These are phyloP conservation scores for Porites divaricata DNA, from an alignment of 92 coral and sea anemone species.

Conservation along the genomic window DNA sequence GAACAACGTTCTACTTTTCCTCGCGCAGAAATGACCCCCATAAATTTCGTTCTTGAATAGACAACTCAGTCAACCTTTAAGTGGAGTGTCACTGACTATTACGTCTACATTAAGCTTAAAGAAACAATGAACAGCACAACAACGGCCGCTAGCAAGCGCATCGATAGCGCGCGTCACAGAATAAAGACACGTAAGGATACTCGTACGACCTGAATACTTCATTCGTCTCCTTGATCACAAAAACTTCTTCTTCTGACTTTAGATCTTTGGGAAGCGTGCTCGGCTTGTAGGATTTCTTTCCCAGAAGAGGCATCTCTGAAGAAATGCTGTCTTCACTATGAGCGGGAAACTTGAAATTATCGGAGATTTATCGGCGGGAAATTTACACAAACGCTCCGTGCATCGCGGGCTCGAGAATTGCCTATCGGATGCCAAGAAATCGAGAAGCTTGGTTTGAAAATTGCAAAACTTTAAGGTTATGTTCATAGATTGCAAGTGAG, in stretches of 20 bases:
- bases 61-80: no score
- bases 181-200: slow-evolving; percentile 77
- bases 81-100: no score
- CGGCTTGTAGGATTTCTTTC: slow-evolving; percentile 70
- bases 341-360: slow-evolving; percentile 72
- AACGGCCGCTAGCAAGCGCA: neutral
- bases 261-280: slow-evolving; percentile 79
- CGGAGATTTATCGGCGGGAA: slow-evolving; percentile 99
- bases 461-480: neutral
- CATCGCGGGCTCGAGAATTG: slow-evolving; percentile 45
- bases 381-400: neutral
- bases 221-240: slow-evolving; percentile 84
- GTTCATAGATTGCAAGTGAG: neutral
- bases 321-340: slow-evolving; percentile 11
- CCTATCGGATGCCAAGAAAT: neutral
- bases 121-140: neutral
- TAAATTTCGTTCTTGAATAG: no score
- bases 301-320: slow-evolving; percentile 82
- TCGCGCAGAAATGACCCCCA: no score
- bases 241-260: slow-evolving; percentile 81
- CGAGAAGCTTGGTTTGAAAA: neutral
- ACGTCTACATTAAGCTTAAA: neutral
- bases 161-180: neutral
- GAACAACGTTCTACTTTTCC: no score
- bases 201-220: slow-evolving; percentile 91